A percentile compares a stretch with the other conserved stretches of the same genome.
Evolutionary conservation across 2,888 invertebrate species (phyloP).

Genomic region (Apoderus coryli): DNA sequence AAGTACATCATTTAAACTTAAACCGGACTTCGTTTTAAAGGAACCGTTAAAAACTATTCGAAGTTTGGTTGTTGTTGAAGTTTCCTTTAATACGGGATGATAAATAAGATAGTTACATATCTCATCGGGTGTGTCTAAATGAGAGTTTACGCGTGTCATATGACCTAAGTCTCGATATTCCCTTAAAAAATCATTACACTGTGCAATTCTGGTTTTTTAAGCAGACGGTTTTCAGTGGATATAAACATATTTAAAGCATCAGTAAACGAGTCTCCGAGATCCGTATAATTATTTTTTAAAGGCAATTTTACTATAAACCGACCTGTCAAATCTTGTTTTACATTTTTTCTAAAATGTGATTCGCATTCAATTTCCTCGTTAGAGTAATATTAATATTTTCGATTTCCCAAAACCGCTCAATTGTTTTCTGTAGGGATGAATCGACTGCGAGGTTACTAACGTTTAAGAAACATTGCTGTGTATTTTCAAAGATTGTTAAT

Average conservation of each 20-base stretch:
- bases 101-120: constrained; percentile 5
- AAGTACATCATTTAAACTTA: constrained; percentile 9
- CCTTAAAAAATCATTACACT: constrained; percentile 5
- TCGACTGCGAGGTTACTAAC: no score
- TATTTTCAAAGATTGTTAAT: constrained; percentile 1
- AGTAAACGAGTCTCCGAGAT: constrained; percentile 7
- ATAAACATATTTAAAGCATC: constrained; percentile 7
- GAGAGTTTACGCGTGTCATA: constrained; percentile 7
- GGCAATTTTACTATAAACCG: constrained; percentile 8
- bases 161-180: constrained; percentile 9
- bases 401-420: constrained; percentile 9
- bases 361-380: constrained; percentile 9
- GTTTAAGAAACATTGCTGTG: no score
- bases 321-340: constrained; percentile 1
- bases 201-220: constrained; percentile 1
- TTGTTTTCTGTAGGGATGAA: constrained; percentile 4
- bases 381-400: constrained; percentile 6
- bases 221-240: constrained; percentile 3
- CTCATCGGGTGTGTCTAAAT: constrained; percentile 3
- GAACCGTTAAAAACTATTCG: constrained; percentile 8
- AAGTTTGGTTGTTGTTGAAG: constrained; percentile 7
- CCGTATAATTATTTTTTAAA: constrained; percentile 4
- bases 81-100: constrained; percentile 8
- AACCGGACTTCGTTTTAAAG: constrained; percentile 3
- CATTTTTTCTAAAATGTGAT: constrained; percentile 4